Percentiles rank a stretch among this genome's conserved stretches.
Conservation (phyloP, 2,113 vertebrate species). For the Triplophysa dalaica region DNA sequence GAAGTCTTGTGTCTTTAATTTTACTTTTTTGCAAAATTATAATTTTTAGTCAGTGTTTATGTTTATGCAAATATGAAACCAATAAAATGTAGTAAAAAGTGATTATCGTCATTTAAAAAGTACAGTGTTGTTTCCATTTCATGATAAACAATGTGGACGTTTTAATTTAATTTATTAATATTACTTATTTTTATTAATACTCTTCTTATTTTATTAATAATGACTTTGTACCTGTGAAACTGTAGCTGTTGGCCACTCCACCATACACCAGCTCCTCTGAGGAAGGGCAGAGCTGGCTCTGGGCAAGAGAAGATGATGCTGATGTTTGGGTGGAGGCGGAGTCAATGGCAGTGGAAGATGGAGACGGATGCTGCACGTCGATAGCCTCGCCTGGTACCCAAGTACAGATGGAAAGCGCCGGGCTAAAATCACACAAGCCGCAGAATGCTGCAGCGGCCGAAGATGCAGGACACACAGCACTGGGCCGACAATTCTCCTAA, state of each 20-base stretch:
- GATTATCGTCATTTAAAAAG: too few relatives aligned
- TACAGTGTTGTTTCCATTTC: too few relatives aligned
- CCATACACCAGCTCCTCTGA: conserved; percentile 78
- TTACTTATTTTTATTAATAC: too few relatives aligned
- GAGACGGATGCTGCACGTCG: conserved; percentile 29
- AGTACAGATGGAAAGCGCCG: conserved; percentile 70
- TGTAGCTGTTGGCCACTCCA: conserved; percentile 67
- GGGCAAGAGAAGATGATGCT: conserved; percentile 4
- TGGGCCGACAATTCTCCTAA: conserved; percentile 73
- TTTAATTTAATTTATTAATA: too few relatives aligned
- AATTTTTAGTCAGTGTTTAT: too few relatives aligned
- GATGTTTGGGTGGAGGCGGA: conserved; percentile 36
- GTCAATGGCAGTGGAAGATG: conserved; percentile 12
- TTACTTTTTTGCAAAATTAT: too few relatives aligned
- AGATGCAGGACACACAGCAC: conserved; percentile 75
- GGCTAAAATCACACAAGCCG: conserved; percentile 82
- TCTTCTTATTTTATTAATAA: too few relatives aligned
- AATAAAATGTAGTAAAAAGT: too few relatives aligned
- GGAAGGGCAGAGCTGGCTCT: conserved; percentile 66
- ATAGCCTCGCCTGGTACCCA: conserved; percentile 59
- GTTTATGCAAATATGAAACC: too few relatives aligned
- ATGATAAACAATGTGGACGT: too few relatives aligned
- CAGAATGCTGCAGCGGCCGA: conserved; percentile 75
- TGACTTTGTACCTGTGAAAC: conserved; percentile 78
- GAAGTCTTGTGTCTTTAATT: too few relatives aligned